Evolutionary conservation across 2,888 invertebrate genomes (phyloP), one percentile per base, ranked within the genome.

Genomic region (Esperia sulphurella): DNA sequence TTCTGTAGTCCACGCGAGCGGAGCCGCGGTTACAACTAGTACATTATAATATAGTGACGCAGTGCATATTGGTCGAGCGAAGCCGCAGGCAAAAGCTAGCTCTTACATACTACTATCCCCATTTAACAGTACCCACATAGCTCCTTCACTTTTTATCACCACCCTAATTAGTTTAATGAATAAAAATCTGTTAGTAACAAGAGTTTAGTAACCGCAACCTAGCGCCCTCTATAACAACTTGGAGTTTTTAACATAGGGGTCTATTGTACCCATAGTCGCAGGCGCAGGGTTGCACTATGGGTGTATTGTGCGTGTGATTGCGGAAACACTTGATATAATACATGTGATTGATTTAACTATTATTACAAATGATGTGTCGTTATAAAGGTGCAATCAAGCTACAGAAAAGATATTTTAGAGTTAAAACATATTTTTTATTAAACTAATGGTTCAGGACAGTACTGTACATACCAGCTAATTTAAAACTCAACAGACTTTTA

Each of bases 101-200:
- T 21, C n/a, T 21, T 33, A 33, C 8, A 33, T 4, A 33, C 33
- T 4, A 33, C 33, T 10, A 33, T 33, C 8, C 8, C 33, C 33
- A 33, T 10, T 33, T 33, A 4, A 28, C 42, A 43, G 6, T 40
- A 45, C 45, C 45, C 45, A 40, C 40, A 45, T 45, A 45, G 35
- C 43, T 43, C 10, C 14, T 21, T 21, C 35, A 39, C 40, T 40
- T 14, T 49, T 45, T 21, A 14, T 41, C 33, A 41, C 14, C 40
- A 29, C 13, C 9, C 9, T 41, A 43, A 41, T 39, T 41, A 28
- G 40, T 14, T 48, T 5, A 48, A 45, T 49, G 13, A 60, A 62
- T 64, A 63, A 65, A 65, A 64, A 57, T 58, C 59, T 46, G 58
- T 52, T 52, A 54, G 50, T 53, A 54, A 53, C 46, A 49, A 38